phyloP scores from a whole-genome alignment of 2,888 invertebrate genomes.

The Hydriomena furcata region DNA sequence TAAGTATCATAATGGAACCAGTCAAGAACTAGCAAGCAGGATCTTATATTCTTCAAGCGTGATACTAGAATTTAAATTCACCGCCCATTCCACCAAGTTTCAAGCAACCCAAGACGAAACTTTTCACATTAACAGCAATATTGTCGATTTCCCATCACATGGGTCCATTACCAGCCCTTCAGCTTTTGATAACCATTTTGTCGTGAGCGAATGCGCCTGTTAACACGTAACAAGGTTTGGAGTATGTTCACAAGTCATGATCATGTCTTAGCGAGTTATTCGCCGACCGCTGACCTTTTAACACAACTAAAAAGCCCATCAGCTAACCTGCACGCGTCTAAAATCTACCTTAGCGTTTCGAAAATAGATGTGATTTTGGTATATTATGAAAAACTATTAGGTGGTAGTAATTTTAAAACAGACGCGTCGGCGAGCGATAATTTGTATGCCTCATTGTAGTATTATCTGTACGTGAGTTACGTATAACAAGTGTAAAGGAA shows the following conservation, averaged over 20 bases:
- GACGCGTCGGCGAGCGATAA: conserved; percentile 75
- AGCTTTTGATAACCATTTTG: conserved; percentile 77
- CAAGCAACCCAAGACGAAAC: conserved; percentile 48
- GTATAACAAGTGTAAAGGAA: conserved; percentile 71
- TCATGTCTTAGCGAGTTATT: conserved; percentile 81
- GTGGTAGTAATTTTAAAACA: conserved; percentile 57
- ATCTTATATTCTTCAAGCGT: background rate
- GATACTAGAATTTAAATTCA: conserved; percentile 5
- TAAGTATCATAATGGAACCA: too few species aligned
- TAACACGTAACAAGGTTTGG: conserved; percentile 83
- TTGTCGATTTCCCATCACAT: conserved; percentile 52
- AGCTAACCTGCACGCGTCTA: conserved; percentile 26
- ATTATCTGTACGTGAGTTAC: conserved; percentile 78
- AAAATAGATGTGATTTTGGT: conserved; percentile 37
- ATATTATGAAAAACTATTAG: conserved; percentile 39
- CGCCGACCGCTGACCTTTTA: conserved; percentile 77
- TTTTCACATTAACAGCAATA: conserved; percentile 31
- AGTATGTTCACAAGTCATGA: conserved; percentile 77
- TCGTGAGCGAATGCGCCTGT: conserved; percentile 82
- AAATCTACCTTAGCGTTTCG: conserved; percentile 39
- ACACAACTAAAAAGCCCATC: conserved; percentile 56
- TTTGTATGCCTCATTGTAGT: conserved; percentile 81
- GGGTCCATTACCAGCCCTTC: conserved; percentile 55
- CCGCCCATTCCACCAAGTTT: conserved; percentile 3
- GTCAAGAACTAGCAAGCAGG: too few species aligned